Base-by-base conservation (phyloP, 2,113 vertebrate genomes). In the Gavialis gangeticus region DNA sequence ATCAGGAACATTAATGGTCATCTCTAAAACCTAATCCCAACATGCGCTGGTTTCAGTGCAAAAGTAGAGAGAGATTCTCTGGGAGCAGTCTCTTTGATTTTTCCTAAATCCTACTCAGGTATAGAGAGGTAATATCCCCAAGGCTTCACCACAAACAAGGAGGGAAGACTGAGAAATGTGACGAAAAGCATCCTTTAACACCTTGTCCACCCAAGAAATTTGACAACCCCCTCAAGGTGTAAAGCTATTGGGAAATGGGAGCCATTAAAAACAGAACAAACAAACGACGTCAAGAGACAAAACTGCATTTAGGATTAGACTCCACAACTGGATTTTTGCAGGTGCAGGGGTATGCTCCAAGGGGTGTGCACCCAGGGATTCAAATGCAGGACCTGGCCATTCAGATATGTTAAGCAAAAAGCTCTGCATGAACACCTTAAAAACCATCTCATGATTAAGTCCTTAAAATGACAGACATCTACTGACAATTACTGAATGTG, bases 401-500 rank as follows among this genome's bases (percentile, higher is more conserved):
- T 46, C 46, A 46, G 46, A 46, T 58, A 93, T 82, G 60, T 75
- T 10, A 21, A 92, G 46, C 21, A 7, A 27, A 94, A 96, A 91
- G 71, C 90, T 93, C n/a, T 82, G 28, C 17, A 54, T 10, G 5
- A 24, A 56, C 59, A 24, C 54, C 83, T 85, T 79, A 46, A 82
- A 64, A 92, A 27, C n/a, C 25, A 83, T 62, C 82, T 66, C 1
- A 1, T 82, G 75, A 28, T 58, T 64, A 82, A 91, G 87, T 37
- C 59, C 30, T 85, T 82, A 79, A 87, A 75, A 86, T 21, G 82
- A 79, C 25, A 87, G 79, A 66, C 79, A 57, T 88, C 90, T 91
- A 84, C 12, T 75, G 92, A 93, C 76, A 91, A 90, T 86, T 93
- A 91, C 86, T 88, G 88, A 0, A 60, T 60, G 75, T 87, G 62